Conservation (phyloP, 2,888 invertebrate species). For the Heteromyza rotundicornis region DNA sequence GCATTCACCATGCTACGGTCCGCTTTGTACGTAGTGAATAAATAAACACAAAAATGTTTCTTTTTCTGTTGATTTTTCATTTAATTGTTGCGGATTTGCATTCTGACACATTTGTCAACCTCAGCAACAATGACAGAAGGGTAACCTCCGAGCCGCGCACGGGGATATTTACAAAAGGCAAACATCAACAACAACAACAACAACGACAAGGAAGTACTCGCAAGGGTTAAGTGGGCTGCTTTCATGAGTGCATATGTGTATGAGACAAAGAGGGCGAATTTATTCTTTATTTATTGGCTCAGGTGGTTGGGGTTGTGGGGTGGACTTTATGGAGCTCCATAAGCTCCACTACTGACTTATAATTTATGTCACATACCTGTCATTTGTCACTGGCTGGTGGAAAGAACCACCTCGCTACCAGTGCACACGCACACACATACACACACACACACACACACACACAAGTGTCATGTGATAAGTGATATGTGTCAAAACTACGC, state of each 20-base stretch:
- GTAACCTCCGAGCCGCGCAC: slow-evolving; percentile 43
- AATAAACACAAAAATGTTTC: slow-evolving; percentile 14
- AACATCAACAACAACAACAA: no score
- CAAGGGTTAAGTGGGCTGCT: slow-evolving; percentile 15
- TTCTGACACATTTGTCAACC: slow-evolving; percentile 63
- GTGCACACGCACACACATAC: background rate
- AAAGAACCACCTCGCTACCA: no score
- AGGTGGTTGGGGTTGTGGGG: background rate
- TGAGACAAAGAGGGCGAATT: background rate
- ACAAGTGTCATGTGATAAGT: slow-evolving; percentile 32
- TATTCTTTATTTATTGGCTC: slow-evolving; percentile 46
- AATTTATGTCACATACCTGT: slow-evolving; percentile 20
- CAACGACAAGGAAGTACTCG: slow-evolving; percentile 23
- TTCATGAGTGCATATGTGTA: background rate
- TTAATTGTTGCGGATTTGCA: slow-evolving; percentile 62
- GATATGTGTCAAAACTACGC: slow-evolving; percentile 54
- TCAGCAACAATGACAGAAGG: slow-evolving; percentile 50
- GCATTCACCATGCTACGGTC: background rate
- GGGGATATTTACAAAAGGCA: slow-evolving; percentile 34
- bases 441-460: background rate
- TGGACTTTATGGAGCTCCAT: background rate
- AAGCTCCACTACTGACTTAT: background rate
- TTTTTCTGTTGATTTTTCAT: slow-evolving; percentile 60
- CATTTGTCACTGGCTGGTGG: slow-evolving; percentile 29
- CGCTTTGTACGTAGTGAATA: no score